Base-by-base conservation (phyloP, 2,113 vertebrate genomes). In the Seriola aureovittata region DNA sequence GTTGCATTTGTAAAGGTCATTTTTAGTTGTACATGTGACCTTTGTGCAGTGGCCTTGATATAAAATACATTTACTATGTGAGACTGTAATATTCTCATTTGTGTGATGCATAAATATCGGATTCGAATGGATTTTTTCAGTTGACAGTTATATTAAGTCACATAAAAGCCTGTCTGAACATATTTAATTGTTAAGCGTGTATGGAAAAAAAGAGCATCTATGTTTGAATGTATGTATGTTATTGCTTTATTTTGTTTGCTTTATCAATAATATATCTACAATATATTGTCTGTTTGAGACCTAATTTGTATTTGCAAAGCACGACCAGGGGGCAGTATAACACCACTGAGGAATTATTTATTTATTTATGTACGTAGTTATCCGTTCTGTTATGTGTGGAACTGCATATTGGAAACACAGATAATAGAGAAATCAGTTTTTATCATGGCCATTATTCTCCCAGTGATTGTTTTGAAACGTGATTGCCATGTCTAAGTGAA, bases 281-380 rank as follows among this genome's bases (percentile, higher is more conserved):
- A 5, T 21, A 0, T 65, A 10, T 19, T 66, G 2, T n/a, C 1
- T 59, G 46, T 42, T 50, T 54, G 9, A 62, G n/a, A 13, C 38
- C 34, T 40, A 0, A 9, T 57, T 32, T 76, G 52, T 88, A 7
- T 23, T 50, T 66, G 29, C 8, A 75, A 3, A 59, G 19, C 21
- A 21, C 71, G 42, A 32, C 48, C 77, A 94, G 92, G 79, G 87
- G 92, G 90, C 91, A 91, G 91, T 79, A 60, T 91, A 86, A 75
- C 50, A 81, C 69, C 60, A 55, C 75, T 40, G 21, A 78, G 8
- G 6, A 40, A 62, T 71, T 73, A 69, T 85, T 62, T 72, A 80
- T 76, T 76, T 70, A 52, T 62, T 8, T 48, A 2, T 21, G 1
- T 8, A 25, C 11, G 4, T 14, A n/a, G 1, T 11, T 68, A 12